Percentiles rank a stretch among this genome's conserved stretches.
Conservation (phyloP, 2,113 vertebrate genomes). For the Psephotus haematonotus region DNA sequence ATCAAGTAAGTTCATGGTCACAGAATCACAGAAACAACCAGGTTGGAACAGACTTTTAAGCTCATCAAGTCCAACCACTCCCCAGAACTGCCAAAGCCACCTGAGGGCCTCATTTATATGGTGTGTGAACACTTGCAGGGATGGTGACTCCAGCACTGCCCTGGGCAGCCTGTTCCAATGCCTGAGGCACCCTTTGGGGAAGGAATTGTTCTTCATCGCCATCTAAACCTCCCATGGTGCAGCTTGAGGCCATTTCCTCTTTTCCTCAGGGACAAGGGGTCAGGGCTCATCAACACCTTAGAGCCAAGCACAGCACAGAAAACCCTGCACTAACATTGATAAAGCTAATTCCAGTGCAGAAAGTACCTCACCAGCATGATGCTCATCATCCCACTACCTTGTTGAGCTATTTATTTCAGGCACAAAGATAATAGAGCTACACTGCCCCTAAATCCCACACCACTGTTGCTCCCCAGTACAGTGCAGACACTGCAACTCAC, state of each 20-base stretch:
- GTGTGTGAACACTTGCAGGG: neutral
- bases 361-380: neutral
- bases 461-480: neutral
- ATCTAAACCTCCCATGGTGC: neutral
- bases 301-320: neutral
- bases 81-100: neutral
- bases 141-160: neutral
- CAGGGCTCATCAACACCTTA: neutral
- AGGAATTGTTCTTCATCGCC: neutral
- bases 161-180: neutral
- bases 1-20: neutral
- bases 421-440: neutral
- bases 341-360: neutral
- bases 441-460: neutral
- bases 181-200: neutral
- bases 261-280: neutral
- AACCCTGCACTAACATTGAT: neutral
- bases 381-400: neutral
- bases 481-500: neutral
- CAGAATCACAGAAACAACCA: neutral
- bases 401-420: accelerated
- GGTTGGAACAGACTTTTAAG: neutral
- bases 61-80: neutral
- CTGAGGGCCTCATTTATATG: neutral
- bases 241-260: neutral